Evolutionary conservation across 2,888 invertebrate genomes (phyloP), one percentile per base, ranked within the genome.

Genomic region (Dexiosoma caninum): DNA sequence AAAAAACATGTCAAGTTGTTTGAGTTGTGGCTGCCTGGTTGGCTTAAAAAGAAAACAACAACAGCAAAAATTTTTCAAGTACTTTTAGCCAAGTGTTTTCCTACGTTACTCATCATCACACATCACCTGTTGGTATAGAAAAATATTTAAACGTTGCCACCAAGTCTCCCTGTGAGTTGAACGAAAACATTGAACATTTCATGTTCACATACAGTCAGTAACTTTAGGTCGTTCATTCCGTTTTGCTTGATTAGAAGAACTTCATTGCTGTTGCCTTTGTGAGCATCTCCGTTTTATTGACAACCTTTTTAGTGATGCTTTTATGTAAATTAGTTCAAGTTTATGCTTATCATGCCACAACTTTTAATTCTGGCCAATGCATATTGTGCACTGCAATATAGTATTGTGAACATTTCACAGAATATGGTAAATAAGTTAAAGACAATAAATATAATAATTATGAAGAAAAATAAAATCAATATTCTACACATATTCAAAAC

Each of bases 251-350:
- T 75, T 70, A 64, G 64, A 40, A 64, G 32, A 64, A 64, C 35
- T 19, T 44, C 62, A 40, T 12, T 37, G 51, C 10, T 32, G 37
- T 42, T 46, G 23, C 37, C 14, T 60, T 27, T 30, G 9, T 44
- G 30, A 9, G 30, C n/a, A 23, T 14, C 32, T 53, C 32, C 30
- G 21, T 23, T 49, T 53, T 57, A 78, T 64, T 78, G 77, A 78
- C 70, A 64, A 71, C 64, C 70, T 77, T 77, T 78, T 78, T 72
- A 72, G 66, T 72, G 53, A 44, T 72, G 72, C 67, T 60, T 74
- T 78, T 67, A 74, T 72, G 72, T 67, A 78, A 78, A 78, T 78
- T 78, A 78, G 72, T 78, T 78, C 78, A 78, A 74, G 60, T 78
- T 78, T 66, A 77, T 77, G 77, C 77, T 57, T 70, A 71, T 77